Percentiles rank a stretch among this genome's conserved stretches.
Conservation (phyloP, 23 tunicate genomes). For the Phallusia fumigata region DNA sequence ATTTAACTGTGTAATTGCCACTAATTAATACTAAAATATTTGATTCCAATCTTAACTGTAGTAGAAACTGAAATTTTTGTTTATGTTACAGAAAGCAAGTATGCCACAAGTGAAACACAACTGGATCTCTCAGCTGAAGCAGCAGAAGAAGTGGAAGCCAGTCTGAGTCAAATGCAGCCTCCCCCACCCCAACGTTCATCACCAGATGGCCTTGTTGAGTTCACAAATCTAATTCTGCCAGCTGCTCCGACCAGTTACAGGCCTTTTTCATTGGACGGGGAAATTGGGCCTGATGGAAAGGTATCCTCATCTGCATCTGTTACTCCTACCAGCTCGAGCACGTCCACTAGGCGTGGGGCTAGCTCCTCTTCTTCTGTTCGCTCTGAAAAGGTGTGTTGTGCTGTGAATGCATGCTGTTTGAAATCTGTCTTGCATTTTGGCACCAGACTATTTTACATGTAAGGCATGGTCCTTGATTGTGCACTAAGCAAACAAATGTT, state of each 20-base stretch:
- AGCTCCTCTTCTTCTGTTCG: slow-evolving; percentile 28
- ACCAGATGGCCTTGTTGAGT: slow-evolving; percentile 52
- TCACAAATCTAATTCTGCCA: slow-evolving; percentile 61
- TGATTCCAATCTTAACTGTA: too few species aligned
- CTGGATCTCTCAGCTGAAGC: slow-evolving; percentile 3
- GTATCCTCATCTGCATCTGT: slow-evolving; percentile 21
- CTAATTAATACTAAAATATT: background rate
- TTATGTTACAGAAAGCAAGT: slow-evolving; percentile 22
- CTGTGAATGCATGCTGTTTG: background rate
- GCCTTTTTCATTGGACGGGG: slow-evolving; percentile 37
- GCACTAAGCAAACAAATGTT: too few species aligned
- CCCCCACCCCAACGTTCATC: slow-evolving; percentile 45
- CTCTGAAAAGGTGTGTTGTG: slow-evolving; percentile 65
- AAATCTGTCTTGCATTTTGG: too few species aligned
- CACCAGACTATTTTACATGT: too few species aligned
- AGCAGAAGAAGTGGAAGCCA: slow-evolving; percentile 30
- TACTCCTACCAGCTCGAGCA: background rate
- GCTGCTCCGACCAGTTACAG: slow-evolving; percentile 40
- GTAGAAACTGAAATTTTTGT: too few species aligned
- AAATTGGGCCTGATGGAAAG: slow-evolving; percentile 27
- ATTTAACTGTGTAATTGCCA: background rate
- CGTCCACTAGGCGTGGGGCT: slow-evolving; percentile 14
- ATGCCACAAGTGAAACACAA: slow-evolving; percentile 23
- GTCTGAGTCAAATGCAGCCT: slow-evolving; percentile 26
- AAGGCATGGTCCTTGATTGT: too few species aligned